Evolutionary conservation across 2,113 vertebrate genomes (phyloP).

Genomic region (Rana temporaria): DNA sequence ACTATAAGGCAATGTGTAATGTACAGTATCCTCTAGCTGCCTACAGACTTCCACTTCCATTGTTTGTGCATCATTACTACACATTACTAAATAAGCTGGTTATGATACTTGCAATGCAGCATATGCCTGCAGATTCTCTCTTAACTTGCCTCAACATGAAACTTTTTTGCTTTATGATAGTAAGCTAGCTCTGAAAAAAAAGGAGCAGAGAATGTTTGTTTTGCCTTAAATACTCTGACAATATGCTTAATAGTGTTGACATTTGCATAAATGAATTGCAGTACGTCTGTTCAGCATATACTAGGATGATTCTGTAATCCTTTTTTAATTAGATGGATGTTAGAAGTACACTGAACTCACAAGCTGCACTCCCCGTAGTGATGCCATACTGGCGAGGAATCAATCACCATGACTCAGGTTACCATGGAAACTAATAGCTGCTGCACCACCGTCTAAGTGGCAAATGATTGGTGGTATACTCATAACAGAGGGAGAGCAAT

Average conservation of each 20-base stretch:
- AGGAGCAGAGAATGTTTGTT: slow-evolving; percentile 64
- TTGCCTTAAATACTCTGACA: slow-evolving; percentile 66
- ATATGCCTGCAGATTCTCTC: neutral
- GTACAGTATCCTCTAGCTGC: too few species aligned
- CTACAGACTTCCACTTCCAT: too few species aligned
- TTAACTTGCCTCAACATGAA: neutral
- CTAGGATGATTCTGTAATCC: slow-evolving; percentile 88
- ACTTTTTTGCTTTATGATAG: neutral
- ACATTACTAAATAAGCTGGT: too few species aligned
- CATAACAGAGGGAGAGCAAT: slow-evolving; percentile 79
- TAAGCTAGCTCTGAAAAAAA: slow-evolving; percentile 21
- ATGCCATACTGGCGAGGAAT: slow-evolving; percentile 94
- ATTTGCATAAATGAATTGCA: slow-evolving; percentile 87
- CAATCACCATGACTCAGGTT: slow-evolving; percentile 90
- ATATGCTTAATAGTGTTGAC: slow-evolving; percentile 80
- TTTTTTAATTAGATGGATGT: slow-evolving; percentile 97
- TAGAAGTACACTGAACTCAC: slow-evolving; percentile 85
- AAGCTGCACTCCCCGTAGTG: slow-evolving; percentile 85
- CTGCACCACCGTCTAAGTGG: slow-evolving; percentile 89
- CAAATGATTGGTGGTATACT: slow-evolving; percentile 91
- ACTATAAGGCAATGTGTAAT: too few species aligned
- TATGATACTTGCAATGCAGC: neutral
- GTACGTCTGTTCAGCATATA: slow-evolving; percentile 88
- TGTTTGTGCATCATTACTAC: too few species aligned
- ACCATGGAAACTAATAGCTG: slow-evolving; percentile 89